Percentiles rank a stretch among this genome's conserved stretches.
These are phyloP conservation scores for Bothrops jararaca DNA, from an alignment of 2,113 vertebrate genomes.

Conservation along the genomic window DNA sequence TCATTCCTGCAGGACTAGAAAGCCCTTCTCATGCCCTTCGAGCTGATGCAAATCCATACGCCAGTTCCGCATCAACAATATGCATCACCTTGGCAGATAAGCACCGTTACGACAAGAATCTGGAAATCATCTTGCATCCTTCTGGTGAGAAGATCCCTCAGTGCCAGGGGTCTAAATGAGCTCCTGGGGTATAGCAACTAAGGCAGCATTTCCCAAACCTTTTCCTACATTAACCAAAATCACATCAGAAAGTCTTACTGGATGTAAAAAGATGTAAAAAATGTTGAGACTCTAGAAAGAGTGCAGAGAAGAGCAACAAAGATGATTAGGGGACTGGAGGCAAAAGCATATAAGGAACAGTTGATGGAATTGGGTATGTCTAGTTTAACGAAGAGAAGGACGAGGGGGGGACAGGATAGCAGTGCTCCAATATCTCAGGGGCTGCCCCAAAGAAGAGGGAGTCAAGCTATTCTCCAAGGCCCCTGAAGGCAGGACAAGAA, in stretches of 20 bases:
- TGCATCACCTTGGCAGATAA: constrained; percentile 91
- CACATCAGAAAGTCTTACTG: background rate
- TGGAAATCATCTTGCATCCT: constrained; percentile 92
- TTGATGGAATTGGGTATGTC: too few species aligned
- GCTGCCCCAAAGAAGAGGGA: too few species aligned
- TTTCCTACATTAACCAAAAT: background rate
- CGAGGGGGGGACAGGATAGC: too few species aligned
- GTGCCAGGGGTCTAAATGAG: background rate
- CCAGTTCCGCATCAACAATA: constrained; percentile 86
- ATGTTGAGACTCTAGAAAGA: too few species aligned
- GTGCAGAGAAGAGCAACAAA: too few species aligned
- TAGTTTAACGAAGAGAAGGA: too few species aligned
- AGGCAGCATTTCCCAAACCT: too few species aligned
- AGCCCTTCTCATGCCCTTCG: constrained; percentile 90
- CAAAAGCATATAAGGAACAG: too few species aligned
- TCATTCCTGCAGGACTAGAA: constrained; percentile 78
- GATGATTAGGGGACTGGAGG: too few species aligned
- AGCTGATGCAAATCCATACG: constrained; percentile 88
- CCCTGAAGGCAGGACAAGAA: too few species aligned
- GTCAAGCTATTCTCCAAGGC: too few species aligned
- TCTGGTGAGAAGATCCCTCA: constrained; percentile 76
- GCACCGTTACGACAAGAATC: constrained; percentile 82
- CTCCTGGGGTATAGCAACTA: background rate
- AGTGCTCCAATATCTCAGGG: too few species aligned
- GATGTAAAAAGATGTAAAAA: background rate